Percentiles rank a stretch among this genome's conserved stretches.
phyloP scores from a whole-genome alignment of 2,888 invertebrate genomes.

The Tipula lateralis region DNA sequence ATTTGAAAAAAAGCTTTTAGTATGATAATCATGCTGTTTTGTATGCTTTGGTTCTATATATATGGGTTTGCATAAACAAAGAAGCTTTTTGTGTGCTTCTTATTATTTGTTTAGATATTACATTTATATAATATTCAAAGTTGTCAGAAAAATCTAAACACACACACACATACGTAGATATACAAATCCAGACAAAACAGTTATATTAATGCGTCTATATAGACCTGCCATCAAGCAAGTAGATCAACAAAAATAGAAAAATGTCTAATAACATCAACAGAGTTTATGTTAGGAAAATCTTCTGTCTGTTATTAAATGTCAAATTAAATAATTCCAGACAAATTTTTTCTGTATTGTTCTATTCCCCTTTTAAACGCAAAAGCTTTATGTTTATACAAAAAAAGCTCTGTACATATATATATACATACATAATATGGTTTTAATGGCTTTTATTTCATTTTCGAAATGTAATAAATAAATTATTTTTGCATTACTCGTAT shows the following conservation, averaged over 20 bases:
- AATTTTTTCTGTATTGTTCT: not conserved
- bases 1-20: not conserved
- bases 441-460: not conserved
- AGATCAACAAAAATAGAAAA: not conserved
- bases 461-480: not conserved
- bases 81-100: not conserved
- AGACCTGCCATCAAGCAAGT: not conserved
- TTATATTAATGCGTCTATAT: not conserved
- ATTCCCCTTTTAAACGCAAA: not conserved
- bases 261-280: not conserved
- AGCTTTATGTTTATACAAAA: not conserved
- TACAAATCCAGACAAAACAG: not conserved
- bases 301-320: not conserved
- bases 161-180: too few species aligned
- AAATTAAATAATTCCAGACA: not conserved
- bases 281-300: not conserved
- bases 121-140: not conserved
- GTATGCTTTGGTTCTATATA: too few species aligned
- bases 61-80: not conserved
- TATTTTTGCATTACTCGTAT: not conserved
- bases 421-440: not conserved
- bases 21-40: not conserved
- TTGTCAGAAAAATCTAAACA: not conserved
- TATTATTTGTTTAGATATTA: not conserved
- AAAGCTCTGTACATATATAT: not conserved